phyloP scores from a whole-genome alignment of 2,113 vertebrate species.

The Tragelaphus imberbis region DNA sequence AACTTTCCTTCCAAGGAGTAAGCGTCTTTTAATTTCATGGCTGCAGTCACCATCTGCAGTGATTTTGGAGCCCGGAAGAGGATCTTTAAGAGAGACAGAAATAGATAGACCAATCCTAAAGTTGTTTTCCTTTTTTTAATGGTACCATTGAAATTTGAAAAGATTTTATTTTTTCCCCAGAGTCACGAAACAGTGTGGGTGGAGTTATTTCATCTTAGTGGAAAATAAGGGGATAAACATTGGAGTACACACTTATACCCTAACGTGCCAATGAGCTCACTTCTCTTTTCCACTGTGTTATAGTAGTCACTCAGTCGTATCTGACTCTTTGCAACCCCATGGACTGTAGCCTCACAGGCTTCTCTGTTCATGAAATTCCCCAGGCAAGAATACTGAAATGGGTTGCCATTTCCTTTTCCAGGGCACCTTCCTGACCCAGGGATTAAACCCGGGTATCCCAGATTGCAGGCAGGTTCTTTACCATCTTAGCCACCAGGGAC shows the following conservation, averaged over 20 bases:
- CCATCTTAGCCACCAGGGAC: background rate
- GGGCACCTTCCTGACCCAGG: background rate
- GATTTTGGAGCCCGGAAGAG: too few relatives aligned
- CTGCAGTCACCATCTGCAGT: too few relatives aligned
- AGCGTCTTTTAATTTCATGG: too few relatives aligned
- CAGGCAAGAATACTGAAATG: background rate
- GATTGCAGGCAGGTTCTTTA: background rate
- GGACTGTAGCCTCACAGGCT: background rate
- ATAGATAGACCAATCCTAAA: background rate
- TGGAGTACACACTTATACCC: background rate
- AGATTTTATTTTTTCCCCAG: background rate
- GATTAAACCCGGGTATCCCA: background rate
- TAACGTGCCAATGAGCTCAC: background rate
- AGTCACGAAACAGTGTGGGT: background rate
- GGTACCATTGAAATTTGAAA: background rate
- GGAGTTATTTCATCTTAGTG: background rate
- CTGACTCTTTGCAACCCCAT: background rate
- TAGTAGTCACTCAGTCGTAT: background rate
- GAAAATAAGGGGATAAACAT: background rate
- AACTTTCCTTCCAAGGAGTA: too few relatives aligned
- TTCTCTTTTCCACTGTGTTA: background rate
- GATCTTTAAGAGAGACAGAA: background rate
- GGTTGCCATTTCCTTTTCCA: background rate
- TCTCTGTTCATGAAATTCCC: background rate
- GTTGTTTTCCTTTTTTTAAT: background rate